Base-by-base conservation (phyloP, 2,113 vertebrate genomes). In the Embiotoca jacksoni region DNA sequence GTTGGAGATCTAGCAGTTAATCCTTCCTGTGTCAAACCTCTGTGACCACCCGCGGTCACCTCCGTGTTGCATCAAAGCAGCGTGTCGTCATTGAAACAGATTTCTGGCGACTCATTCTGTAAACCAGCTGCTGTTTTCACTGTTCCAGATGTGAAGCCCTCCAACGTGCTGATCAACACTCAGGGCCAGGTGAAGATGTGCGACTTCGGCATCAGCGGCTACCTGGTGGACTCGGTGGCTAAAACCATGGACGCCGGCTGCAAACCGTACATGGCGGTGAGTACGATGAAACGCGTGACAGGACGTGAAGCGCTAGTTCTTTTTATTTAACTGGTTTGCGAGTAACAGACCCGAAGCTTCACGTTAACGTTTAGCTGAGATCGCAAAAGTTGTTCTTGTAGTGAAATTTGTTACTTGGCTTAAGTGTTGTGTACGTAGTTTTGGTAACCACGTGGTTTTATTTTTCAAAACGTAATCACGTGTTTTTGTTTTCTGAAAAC, bases 161-260 rank as follows among this genome's bases (percentile, higher is more conserved):
- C 98, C 78, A 99, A 99, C 5, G 97, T 99, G 82, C 96, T 99
- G 80, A 99, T 99, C 88, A 99, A 99, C 83, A 95, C 95, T 5
- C 95, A 96, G 90, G 98, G 98, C 39, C 98, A 99, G 90, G 97
- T 99, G 90, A 99, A 99, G 96, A 98, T 99, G 97, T 99, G 98
- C 4, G 98, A 99, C 85, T 99, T 99, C 44, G 98, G 98, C 11
- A 99, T 99, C 95, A 99, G 98, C 14, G 98, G 98, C 76, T 98
- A 99, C 92, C 94, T 99, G 77, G 98, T 99, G 3, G 98, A 99
- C 92, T 99, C 98, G 0, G 97, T 99, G 72, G 98, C 98, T 46
- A 99, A 99, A 88, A 99, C 98, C 7, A 96, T 99, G 93, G 97
- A 99, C 5, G 98, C 98, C 0, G 98, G 98, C 80, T 99, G 98